These are phyloP conservation scores for Pangasius macronema DNA, from an alignment of 2,797 vertebrate genomes.

Conservation along the genomic window DNA sequence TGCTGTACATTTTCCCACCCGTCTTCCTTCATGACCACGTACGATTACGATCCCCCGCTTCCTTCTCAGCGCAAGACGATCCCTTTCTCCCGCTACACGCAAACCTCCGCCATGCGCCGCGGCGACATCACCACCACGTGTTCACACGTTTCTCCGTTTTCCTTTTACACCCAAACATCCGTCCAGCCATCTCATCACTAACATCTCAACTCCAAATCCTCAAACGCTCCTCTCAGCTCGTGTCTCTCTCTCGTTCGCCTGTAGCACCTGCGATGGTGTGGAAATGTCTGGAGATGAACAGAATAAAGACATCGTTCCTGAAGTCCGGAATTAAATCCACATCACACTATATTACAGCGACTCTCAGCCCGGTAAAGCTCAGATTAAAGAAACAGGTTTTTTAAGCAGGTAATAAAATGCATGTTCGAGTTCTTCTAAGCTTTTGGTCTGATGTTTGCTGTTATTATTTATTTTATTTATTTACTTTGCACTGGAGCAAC, in stretches of 20 bases:
- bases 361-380: background rate
- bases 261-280: background rate
- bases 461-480: background rate
- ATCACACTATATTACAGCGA: background rate
- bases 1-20: background rate
- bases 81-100: background rate
- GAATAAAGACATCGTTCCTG: background rate
- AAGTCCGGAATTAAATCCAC: background rate
- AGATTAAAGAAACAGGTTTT: background rate
- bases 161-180: background rate
- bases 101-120: background rate
- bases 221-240: background rate
- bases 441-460: background rate
- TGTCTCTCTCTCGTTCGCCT: background rate
- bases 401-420: background rate
- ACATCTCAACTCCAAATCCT: too few species aligned
- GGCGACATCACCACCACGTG: background rate
- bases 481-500: background rate
- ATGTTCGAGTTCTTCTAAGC: background rate
- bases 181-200: too few species aligned
- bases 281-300: background rate
- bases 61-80: too few species aligned
- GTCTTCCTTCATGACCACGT: background rate
- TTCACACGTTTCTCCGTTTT: background rate
- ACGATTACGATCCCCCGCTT: background rate